Evolutionary conservation across 30 jellyfish, hydroid and myxozoan genomes (phyloP).

Genomic region (Turritopsis dohrnii): DNA sequence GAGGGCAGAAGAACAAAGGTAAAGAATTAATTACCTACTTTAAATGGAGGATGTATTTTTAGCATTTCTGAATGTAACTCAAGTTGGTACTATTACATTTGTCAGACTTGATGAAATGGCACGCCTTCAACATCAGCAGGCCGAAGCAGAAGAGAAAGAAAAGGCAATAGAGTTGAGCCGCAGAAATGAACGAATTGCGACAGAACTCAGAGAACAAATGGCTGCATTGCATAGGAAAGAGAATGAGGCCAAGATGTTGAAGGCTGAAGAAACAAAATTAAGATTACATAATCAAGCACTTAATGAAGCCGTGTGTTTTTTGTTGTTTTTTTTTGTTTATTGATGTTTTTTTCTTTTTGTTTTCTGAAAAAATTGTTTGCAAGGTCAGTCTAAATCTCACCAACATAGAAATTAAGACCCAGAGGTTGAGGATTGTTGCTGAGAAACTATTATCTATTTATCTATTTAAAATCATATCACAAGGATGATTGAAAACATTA

Average conservation of each 20-base stretch:
- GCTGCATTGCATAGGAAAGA: constrained; percentile 56
- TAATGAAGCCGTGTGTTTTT: constrained; percentile 54
- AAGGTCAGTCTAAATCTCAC: no score
- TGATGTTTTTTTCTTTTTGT: neutral
- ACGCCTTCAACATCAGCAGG: constrained; percentile 45
- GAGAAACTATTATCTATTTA: no score
- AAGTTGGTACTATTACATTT: neutral
- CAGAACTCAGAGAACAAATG: constrained; percentile 52
- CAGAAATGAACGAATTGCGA: constrained; percentile 35
- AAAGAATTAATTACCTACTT: no score
- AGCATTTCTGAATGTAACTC: no score
- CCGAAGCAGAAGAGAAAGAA: constrained; percentile 41
- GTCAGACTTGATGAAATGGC: constrained; percentile 45
- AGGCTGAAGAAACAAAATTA: constrained; percentile 58
- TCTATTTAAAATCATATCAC: no score
- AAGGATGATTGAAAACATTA: no score
- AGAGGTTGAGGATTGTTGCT: no score
- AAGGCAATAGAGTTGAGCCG: constrained; percentile 28
- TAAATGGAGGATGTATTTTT: no score
- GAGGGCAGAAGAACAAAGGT: neutral
- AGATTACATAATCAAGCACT: constrained; percentile 28
- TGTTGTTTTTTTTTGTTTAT: neutral
- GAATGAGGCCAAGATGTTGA: constrained; percentile 68
- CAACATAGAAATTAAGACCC: no score
- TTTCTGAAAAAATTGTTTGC: no score